Percentiles rank a stretch among this genome's conserved stretches.
phyloP scores from a whole-genome alignment of 2,113 vertebrate species.

The Xenopus laevis region DNA sequence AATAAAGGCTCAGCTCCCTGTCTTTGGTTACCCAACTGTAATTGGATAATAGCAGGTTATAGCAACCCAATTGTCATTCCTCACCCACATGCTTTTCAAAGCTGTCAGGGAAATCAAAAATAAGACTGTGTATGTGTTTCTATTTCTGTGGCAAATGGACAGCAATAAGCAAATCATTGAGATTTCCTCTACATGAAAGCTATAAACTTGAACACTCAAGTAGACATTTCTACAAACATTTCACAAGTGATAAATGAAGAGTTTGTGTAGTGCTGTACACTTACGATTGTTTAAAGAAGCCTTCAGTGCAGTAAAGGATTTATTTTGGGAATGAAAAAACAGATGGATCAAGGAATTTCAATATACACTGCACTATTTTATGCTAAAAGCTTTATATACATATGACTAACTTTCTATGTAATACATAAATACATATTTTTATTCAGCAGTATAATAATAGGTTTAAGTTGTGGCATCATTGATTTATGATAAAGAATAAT shows the following conservation, averaged over 20 bases:
- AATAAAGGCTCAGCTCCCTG: conserved; percentile 22
- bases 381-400: no score
- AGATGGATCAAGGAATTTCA: conserved; percentile 13
- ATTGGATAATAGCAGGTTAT: conserved; percentile 40
- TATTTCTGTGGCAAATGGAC: conserved; percentile 24
- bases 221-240: conserved; percentile 36
- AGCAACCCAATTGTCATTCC: conserved; percentile 16
- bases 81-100: conserved; percentile 13
- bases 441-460: no score
- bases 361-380: conserved; percentile 15
- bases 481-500: no score
- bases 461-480: no score
- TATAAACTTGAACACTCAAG: conserved; percentile 17
- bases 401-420: no score
- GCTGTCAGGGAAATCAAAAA: conserved; percentile 30
- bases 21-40: conserved; percentile 32
- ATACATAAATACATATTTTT: no score
- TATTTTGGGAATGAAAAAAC: conserved; percentile 19
- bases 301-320: conserved; percentile 25
- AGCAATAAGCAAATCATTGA: conserved; percentile 11
- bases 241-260: conserved; percentile 43
- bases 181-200: conserved; percentile 20
- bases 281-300: conserved; percentile 40
- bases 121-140: conserved; percentile 23
- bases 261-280: conserved; percentile 37